A percentile compares a stretch with the other conserved stretches of the same genome.
These are phyloP conservation scores for Brachyrhaphis roseni DNA, from an alignment of 2,797 vertebrate species.

Conservation along the genomic window DNA sequence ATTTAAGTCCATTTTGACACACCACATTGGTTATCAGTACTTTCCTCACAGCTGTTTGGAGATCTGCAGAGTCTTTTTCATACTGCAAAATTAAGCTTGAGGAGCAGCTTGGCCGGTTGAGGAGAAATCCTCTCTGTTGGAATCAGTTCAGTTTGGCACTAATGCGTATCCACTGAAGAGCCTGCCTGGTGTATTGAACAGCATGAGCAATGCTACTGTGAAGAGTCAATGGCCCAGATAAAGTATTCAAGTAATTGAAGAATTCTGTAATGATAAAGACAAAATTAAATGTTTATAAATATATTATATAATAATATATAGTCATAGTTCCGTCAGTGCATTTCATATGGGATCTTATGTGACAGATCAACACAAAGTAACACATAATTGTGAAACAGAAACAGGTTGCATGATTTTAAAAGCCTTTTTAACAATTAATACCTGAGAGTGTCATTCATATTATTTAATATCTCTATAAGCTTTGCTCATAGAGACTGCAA, in stretches of 20 bases:
- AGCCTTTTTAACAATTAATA: background rate
- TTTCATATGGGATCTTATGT: background rate
- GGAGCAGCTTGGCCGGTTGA: slow-evolving; percentile 23
- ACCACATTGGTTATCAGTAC: slow-evolving; percentile 9
- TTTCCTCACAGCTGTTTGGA: slow-evolving; percentile 34
- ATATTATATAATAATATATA: no score
- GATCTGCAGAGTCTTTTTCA: slow-evolving; percentile 28
- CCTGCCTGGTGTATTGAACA: slow-evolving; percentile 97
- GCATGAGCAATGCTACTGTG: slow-evolving; percentile 96
- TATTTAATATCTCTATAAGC: background rate
- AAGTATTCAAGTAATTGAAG: slow-evolving; percentile 96
- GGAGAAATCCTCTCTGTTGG: slow-evolving; percentile 30
- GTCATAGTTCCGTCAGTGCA: background rate
- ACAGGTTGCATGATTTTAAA: background rate
- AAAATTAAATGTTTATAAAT: no score
- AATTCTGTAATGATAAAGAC: slow-evolving; percentile 84
- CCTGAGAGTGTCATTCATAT: background rate
- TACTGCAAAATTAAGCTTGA: slow-evolving; percentile 9
- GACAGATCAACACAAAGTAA: background rate
- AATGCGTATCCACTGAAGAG: slow-evolving; percentile 96
- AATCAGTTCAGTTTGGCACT: slow-evolving; percentile 88
- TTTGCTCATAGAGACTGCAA: background rate
- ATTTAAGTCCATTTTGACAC: slow-evolving; percentile 27
- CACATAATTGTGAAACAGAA: background rate
- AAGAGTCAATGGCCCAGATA: slow-evolving; percentile 95